Base-by-base conservation (phyloP, 2,113 vertebrate genomes). In the Notarius quadriscutis region DNA sequence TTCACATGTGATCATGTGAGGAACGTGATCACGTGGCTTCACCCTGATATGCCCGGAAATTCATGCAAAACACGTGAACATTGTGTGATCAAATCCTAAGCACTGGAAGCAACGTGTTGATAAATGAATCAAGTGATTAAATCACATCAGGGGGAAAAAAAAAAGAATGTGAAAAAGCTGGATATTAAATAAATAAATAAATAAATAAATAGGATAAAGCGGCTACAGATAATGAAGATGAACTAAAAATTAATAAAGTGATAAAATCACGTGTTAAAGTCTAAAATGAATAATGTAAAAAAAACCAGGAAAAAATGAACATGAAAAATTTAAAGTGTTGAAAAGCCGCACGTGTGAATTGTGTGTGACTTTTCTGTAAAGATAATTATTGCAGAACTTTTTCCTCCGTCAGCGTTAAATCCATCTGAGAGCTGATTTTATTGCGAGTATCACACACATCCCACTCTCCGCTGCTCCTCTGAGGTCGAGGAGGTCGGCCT, bases 391-490 rank as follows among this genome's bases (percentile, higher is more conserved):
- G 5, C 18, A 5, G 4, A 51, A 5, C 9, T 51, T 78, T 62
- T 65, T 17, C 55, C 58, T 75, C 51, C 55, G 71, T 63, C 72
- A 60, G 55, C 74, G 53, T 18, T 74, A 51, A 62, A 65, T 65
- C 22, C 41, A 20, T 51, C 65, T 85, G 72, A 77, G 84, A 51
- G 57, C 84, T 78, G 58, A 51, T 78, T 72, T 74, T 85, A 85
- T 85, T 18, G 34, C 71, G 12, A 15, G 57, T n/a, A 41, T 75
- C 41, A 67, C 62, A 48, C 63, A 48, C 51, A 11, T 67, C 18
- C 75, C 41, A 57, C 63, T 48, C 17, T 34, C 14, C 15, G 11
- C 63, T 30, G 10, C 34, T 85, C 63, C 22, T 50, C 22, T 57
- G 75, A 72, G 63, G 79, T 41, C 4, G 22, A 60, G 75, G 6